Evolutionary conservation across 2,888 invertebrate species (phyloP).

Genomic region (Vanessa cardui): DNA sequence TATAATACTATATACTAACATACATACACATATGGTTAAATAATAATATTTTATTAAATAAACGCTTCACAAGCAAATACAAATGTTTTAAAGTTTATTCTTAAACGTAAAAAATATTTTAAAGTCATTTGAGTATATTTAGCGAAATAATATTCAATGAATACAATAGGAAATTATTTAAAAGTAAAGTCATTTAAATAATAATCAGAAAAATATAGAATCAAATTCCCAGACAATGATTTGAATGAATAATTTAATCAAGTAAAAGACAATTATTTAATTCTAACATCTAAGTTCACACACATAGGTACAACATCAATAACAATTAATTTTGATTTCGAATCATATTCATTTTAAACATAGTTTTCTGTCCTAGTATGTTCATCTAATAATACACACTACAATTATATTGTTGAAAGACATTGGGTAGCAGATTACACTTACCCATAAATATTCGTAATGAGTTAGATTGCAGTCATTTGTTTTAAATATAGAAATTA

Average conservation of each 20-base stretch:
- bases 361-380: conserved; percentile 4
- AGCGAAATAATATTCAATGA: no score
- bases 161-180: not conserved
- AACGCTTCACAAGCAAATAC: no score
- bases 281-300: no score
- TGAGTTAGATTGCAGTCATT: conserved; percentile 30
- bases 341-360: not conserved
- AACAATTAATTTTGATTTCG: not conserved
- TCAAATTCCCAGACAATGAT: not conserved
- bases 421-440: conserved; percentile 8
- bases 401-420: conserved; percentile 19
- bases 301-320: not conserved
- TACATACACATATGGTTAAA: no score
- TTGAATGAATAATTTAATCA: not conserved
- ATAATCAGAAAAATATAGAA: not conserved
- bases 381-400: conserved; percentile 10
- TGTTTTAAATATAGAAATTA: conserved; percentile 10
- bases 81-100: no score
- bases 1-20: no score
- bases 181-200: not conserved
- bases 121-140: no score
- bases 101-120: no score
- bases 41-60: no score
- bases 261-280: no score
- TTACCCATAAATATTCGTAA: conserved; percentile 17